Base-by-base conservation (phyloP, 2,113 vertebrate species). In the Spea bombifrons region DNA sequence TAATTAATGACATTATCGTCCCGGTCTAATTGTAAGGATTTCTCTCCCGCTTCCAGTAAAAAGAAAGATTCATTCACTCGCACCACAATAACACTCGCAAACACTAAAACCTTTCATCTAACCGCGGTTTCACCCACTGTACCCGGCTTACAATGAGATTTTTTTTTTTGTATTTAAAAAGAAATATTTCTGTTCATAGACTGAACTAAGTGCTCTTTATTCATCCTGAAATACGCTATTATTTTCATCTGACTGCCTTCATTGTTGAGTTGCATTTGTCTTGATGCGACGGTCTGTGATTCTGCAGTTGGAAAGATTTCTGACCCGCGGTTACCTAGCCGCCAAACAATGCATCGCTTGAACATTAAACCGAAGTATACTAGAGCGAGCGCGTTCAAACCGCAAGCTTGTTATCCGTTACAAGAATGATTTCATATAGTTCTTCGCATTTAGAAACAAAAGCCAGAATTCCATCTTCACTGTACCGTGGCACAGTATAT, bases 211-310 rank as follows among this genome's bases (percentile, higher is more conserved):
- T 80, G 78, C 64, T 68, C 50, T 66, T 80, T 80, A 80, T 80
- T 80, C 71, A 74, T 71, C 78, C 65, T 80, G 63, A 80, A 80
- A 80, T 80, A 43, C 53, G 78, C 78, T 17, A 80, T 80, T 80
- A 80, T 80, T 74, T 74, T 49, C 78, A 61, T 43, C 52, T 74
- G 64, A 74, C 78, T 80, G 71, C 78, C 64, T 68, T 15, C 64
- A 80, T 80, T 80, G 78, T 80, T 67, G 44, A 13, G 71, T 66
- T 73, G 66, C 68, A 80, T 80, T 80, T 73, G 78, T 80, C 71
- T 74, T 46, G 9, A 68, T 59, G 71, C 52, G 63, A 80, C 13
- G 53, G 64, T 61, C 78, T 57, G 61, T 66, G 72, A 67, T 66
- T 79, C 63, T 55, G 77, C 70, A 49, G 77, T 67, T 49, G 46